Evolutionary conservation across 2,888 invertebrate species (phyloP).

Genomic region (Epinotia demarniana): DNA sequence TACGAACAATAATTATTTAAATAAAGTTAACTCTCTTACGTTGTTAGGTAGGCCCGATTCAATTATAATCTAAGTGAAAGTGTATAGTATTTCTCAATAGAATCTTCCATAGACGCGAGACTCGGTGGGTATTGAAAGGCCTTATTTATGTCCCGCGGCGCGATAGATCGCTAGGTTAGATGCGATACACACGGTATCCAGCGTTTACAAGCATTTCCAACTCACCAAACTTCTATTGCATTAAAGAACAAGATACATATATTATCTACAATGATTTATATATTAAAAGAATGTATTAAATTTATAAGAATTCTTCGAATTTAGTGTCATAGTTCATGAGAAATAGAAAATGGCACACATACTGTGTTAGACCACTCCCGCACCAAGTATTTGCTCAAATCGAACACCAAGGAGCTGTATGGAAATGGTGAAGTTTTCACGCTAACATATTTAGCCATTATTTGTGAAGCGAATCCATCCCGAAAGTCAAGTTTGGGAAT

Average conservation of each 20-base stretch:
- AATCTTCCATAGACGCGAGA: slow-evolving; percentile 68
- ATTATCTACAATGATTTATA: slow-evolving; percentile 34
- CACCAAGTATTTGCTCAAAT: slow-evolving; percentile 60
- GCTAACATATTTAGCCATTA: slow-evolving; percentile 26
- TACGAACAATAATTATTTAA: slow-evolving; percentile 74
- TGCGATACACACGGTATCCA: slow-evolving; percentile 35
- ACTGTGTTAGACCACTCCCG: slow-evolving; percentile 49
- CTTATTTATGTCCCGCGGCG: slow-evolving; percentile 67
- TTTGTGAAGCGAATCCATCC: slow-evolving; percentile 27
- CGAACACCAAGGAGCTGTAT: slow-evolving; percentile 53
- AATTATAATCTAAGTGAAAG: slow-evolving; percentile 81
- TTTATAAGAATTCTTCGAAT: slow-evolving; percentile 38
- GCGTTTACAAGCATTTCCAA: slow-evolving; percentile 25
- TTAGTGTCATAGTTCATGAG: slow-evolving; percentile 39
- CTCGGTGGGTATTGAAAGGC: slow-evolving; percentile 67
- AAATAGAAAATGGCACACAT: slow-evolving; percentile 39
- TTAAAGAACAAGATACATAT: slow-evolving; percentile 51
- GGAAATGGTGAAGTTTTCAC: slow-evolving; percentile 37
- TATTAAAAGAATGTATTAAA: slow-evolving; percentile 23
- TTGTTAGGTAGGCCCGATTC: slow-evolving; percentile 81
- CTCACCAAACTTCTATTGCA: slow-evolving; percentile 54
- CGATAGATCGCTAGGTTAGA: slow-evolving; percentile 77
- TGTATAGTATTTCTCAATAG: slow-evolving; percentile 79
- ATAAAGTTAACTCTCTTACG: slow-evolving; percentile 65
- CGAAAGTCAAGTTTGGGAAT: slow-evolving; percentile 25